Base-by-base conservation (phyloP, 2,888 invertebrate species). In the Spisula solida region DNA sequence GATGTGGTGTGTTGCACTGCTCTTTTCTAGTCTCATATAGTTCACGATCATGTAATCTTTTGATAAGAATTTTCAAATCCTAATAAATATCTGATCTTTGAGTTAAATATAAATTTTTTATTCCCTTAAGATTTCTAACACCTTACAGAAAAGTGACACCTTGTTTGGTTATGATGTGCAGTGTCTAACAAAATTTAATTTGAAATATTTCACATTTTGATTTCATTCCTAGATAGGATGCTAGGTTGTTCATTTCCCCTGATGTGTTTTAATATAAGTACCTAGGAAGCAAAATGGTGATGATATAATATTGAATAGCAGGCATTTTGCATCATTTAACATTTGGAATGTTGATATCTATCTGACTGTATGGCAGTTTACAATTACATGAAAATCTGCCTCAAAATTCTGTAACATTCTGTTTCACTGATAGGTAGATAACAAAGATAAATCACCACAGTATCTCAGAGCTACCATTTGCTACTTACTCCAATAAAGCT, bases 311-410 rank as follows among this genome's bases (percentile, higher is more conserved):
- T 66, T 66, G 75, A 75, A 75, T 34, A 34, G 5, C 75, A 34
- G 75, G 16, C 18, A 18, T 75, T 18, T 34, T 75, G 75, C 75
- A 31, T 75, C 75, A 75, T 75, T 75, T 31, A 75, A 34, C 75
- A 16, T 16, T 12, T 34, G 75, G 75, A 75, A 75, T 75, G 75
- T 75, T 34, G 29, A 34, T 31, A 14, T 75, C 14, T 25, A 34
- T 75, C 16, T 75, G 5, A 34, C 14, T 25, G 16, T 70, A 34
- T 75, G 34, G 75, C 75, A 75, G 75, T 75, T 75, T 75, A 31
- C 75, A 75, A 34, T 75, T 75, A 75, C 75, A 75, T 75, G 18
- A 75, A n/a, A 34, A 75, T 75, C 75, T 31, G 75, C 75, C 29
- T 75, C 34, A 31, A 18, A 34, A 70, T 0, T 34, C 31, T n/a